Conservation (phyloP, 1,140 invertebrate genomes). For the Cecropterus lyciades region DNA sequence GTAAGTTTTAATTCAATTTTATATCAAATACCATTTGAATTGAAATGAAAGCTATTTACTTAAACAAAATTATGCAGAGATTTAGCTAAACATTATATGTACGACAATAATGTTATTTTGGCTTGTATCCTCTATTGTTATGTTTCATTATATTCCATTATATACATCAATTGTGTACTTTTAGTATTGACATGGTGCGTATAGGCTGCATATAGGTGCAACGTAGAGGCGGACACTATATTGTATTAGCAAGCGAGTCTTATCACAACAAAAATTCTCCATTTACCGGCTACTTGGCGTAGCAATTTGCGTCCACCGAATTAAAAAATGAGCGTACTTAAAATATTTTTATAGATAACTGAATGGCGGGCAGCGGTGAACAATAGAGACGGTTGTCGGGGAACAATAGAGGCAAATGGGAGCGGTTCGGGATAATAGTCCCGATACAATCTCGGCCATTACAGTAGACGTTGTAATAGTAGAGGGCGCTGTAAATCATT, state of each 20-base stretch:
- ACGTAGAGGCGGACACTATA: no score
- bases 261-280: background rate
- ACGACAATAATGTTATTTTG: no score
- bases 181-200: no score
- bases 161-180: no score
- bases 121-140: no score
- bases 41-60: no score
- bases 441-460: slow-evolving; percentile 41
- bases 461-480: slow-evolving; percentile 31
- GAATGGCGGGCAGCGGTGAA: slow-evolving; percentile 40
- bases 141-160: no score
- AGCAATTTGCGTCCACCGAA: slow-evolving; percentile 24
- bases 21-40: no score
- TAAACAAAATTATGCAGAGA: no score
- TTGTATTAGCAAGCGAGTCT: background rate
- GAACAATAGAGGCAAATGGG: slow-evolving; percentile 46
- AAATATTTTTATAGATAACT: slow-evolving; percentile 48
- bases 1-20: no score
- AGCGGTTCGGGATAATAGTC: slow-evolving; percentile 38
- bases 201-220: no score
- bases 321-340: slow-evolving; percentile 30
- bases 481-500: slow-evolving; percentile 29
- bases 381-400: slow-evolving; percentile 41
- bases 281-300: background rate
- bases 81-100: no score